Percentiles rank a stretch among this genome's conserved stretches.
Evolutionary conservation across 92 coral and sea anemone genomes (phyloP).

Genomic region (Blastomussa wellsi): DNA sequence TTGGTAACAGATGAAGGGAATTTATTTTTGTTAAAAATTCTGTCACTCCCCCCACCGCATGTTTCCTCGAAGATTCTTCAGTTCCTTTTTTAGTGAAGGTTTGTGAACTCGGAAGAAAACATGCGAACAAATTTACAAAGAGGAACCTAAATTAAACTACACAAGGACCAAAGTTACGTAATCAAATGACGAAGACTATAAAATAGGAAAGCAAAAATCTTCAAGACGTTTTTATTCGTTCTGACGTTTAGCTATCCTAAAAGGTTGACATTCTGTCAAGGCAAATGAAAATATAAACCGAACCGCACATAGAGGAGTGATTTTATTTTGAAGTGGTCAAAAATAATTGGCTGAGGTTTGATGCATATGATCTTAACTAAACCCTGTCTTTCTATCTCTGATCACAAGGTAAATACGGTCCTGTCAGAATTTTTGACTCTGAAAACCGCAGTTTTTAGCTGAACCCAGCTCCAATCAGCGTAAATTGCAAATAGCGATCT

Average conservation of each 20-base stretch:
- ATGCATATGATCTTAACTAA: not conserved
- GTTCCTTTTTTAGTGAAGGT: not conserved
- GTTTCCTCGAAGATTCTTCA: too few species aligned
- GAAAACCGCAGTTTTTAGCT: not conserved
- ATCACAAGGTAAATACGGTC: slow-evolving; percentile 2
- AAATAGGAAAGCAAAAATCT: not conserved
- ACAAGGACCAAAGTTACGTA: not conserved
- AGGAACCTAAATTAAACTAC: not conserved
- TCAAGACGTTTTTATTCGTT: not conserved
- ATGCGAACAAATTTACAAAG: not conserved
- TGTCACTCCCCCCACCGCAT: too few species aligned
- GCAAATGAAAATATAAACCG: not conserved
- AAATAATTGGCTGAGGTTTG: slow-evolving; percentile 9
- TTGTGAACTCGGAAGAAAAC: not conserved
- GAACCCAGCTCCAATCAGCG: not conserved
- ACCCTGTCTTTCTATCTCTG: not conserved
- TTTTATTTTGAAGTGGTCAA: not conserved
- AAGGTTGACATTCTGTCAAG: not conserved
- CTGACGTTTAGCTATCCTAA: not conserved
- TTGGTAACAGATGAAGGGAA: not conserved
- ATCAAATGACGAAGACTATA: not conserved
- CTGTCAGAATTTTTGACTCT: not conserved
- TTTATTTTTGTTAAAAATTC: not conserved
- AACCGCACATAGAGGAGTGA: not conserved
- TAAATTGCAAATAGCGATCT: not conserved